A percentile compares a stretch with the other conserved stretches of the same genome.
phyloP scores from a whole-genome alignment of 2,888 invertebrate species.

The Litoditis marina region DNA sequence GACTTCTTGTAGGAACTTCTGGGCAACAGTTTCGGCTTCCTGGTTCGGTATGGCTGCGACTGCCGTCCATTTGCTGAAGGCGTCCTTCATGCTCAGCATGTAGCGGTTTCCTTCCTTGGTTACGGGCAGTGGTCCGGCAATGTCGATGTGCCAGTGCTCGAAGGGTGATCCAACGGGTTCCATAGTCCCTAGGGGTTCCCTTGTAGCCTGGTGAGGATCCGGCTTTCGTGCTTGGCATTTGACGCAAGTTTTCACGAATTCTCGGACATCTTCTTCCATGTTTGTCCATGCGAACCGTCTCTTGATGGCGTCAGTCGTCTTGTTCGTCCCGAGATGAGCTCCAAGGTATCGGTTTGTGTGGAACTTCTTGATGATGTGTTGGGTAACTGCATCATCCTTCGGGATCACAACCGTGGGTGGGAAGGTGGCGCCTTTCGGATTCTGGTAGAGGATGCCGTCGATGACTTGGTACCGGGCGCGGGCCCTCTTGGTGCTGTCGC shows the following conservation, averaged over 20 bases:
- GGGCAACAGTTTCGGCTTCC: slow-evolving; percentile 1
- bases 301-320: slow-evolving; percentile 6
- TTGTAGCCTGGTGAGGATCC: slow-evolving; percentile 10
- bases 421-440: neutral
- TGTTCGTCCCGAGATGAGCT: slow-evolving; percentile 18
- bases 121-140: slow-evolving; percentile 21
- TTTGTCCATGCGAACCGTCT: slow-evolving; percentile 14
- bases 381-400: neutral
- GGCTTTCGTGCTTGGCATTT: slow-evolving; percentile 12
- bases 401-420: slow-evolving; percentile 15
- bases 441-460: slow-evolving; percentile 12
- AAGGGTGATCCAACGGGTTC: slow-evolving; percentile 11
- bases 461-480: slow-evolving; percentile 9
- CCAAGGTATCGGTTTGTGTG: slow-evolving; percentile 9
- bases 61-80: slow-evolving; percentile 18
- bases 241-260: slow-evolving; percentile 7
- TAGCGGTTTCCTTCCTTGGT: slow-evolving; percentile 17
- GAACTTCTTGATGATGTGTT: slow-evolving; percentile 12
- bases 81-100: slow-evolving; percentile 10
- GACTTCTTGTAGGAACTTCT: slow-evolving; percentile 6
- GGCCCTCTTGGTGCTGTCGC: neutral
- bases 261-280: slow-evolving; percentile 9
- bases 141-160: slow-evolving; percentile 19
- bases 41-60: slow-evolving; percentile 12
- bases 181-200: slow-evolving; percentile 14